Evolutionary conservation across 1,140 invertebrate genomes (phyloP).

Genomic region (Nixonia krombeini): DNA sequence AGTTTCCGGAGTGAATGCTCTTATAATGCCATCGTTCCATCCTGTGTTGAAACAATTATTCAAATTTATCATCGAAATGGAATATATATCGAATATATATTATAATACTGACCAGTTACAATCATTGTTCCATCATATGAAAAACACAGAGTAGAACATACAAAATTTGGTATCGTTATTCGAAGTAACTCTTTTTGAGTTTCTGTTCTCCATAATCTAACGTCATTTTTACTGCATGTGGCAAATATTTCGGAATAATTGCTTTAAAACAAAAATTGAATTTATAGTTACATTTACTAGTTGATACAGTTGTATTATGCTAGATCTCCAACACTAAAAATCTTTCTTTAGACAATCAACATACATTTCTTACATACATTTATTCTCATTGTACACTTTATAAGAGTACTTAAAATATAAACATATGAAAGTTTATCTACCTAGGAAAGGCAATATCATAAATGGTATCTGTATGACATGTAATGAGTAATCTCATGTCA

Average conservation of each 20-base stretch:
- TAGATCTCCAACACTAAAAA: no score
- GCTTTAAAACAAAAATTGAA: no score
- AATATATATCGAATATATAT: constrained; percentile 21
- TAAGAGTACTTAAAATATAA: no score
- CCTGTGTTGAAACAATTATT: no score
- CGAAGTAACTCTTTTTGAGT: constrained; percentile 85
- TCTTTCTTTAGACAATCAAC: no score
- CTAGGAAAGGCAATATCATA: constrained; percentile 87
- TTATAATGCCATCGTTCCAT: constrained; percentile 92
- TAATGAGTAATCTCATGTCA: constrained; percentile 79
- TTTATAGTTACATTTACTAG: no score
- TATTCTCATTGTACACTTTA: no score
- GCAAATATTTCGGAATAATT: constrained; percentile 87
- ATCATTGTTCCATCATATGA: constrained; percentile 84
- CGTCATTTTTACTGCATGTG: constrained; percentile 85
- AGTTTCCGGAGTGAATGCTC: constrained; percentile 87
- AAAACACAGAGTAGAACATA: constrained; percentile 84
- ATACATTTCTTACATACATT: no score
- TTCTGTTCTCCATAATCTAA: constrained; percentile 86
- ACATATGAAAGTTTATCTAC: constrained; percentile 73
- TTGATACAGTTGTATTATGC: constrained; percentile 2
- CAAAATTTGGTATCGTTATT: constrained; percentile 88
- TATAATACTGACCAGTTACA: constrained; percentile 75
- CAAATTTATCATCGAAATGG: no score
- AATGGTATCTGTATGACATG: constrained; percentile 85